Conservation (phyloP, 2,888 invertebrate species). For the Ryuthela nishihirai region DNA sequence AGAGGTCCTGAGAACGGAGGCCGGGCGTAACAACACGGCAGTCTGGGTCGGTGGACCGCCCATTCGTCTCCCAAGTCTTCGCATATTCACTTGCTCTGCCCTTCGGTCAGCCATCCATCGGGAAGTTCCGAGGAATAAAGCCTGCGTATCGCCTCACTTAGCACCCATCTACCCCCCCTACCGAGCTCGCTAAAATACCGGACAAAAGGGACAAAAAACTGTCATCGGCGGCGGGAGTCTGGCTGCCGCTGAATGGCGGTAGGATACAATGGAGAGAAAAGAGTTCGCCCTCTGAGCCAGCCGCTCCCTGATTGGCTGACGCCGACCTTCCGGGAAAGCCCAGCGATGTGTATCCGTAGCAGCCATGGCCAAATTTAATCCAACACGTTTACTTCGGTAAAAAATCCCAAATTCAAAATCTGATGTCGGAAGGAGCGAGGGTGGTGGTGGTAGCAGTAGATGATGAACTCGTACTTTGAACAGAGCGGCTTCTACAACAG, state of each 20-base stretch:
- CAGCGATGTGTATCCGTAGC: conserved; percentile 21
- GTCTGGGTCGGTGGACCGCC: too few relatives aligned
- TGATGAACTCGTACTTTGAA: conserved; percentile 94
- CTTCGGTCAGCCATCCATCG: too few relatives aligned
- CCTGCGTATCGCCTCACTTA: too few relatives aligned
- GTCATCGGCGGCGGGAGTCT: too few relatives aligned
- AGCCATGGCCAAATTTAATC: conserved; percentile 36
- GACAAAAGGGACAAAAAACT: too few relatives aligned
- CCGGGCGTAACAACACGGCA: too few relatives aligned
- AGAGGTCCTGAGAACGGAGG: conserved; percentile 32
- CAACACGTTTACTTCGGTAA: conserved; percentile 24
- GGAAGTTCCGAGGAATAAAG: too few relatives aligned
- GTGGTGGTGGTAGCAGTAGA: conserved; percentile 12
- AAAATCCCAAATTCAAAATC: conserved; percentile 20
- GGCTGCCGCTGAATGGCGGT: conserved; percentile 34
- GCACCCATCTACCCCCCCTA: too few relatives aligned
- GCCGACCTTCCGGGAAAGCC: conserved; percentile 32
- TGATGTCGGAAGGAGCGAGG: not conserved
- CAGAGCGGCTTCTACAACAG: conserved; percentile 92
- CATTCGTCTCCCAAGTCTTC: too few relatives aligned
- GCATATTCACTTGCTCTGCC: too few relatives aligned
- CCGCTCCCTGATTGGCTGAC: conserved; percentile 27
- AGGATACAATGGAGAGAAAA: conserved; percentile 31
- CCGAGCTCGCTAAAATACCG: too few relatives aligned
- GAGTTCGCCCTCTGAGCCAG: too few relatives aligned